Conservation (phyloP, 2,113 vertebrate species). For the Lagopus leucura region DNA sequence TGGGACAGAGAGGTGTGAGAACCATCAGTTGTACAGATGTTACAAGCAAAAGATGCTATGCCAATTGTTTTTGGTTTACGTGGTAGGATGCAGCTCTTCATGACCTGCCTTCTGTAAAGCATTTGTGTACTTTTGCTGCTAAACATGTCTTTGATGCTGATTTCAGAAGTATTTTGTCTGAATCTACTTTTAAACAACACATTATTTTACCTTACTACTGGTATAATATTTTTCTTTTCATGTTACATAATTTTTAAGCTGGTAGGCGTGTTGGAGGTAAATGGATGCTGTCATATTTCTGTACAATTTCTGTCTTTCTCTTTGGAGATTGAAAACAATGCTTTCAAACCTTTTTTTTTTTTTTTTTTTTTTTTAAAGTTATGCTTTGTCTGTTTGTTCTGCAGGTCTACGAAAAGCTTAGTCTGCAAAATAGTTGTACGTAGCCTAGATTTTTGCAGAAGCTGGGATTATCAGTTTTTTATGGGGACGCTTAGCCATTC, state of each 20-base stretch:
- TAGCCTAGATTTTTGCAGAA: not conserved
- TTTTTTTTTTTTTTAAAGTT: not conserved
- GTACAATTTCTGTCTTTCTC: not conserved
- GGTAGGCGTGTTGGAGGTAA: not conserved
- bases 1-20: constrained; percentile 4
- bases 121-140: not conserved
- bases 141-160: not conserved
- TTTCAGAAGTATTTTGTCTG: not conserved
- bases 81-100: not conserved
- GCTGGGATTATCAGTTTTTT: not conserved
- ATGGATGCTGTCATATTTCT: not conserved
- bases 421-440: not conserved
- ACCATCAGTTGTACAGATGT: not conserved
- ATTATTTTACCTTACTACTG: not conserved
- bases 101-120: not conserved
- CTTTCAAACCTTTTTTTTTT: not conserved
- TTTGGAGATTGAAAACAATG: not conserved
- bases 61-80: not conserved
- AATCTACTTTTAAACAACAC: not conserved
- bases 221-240: not conserved
- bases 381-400: not conserved
- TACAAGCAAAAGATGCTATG: not conserved
- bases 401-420: not conserved
- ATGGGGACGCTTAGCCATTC: not conserved
- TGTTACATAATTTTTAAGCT: not conserved